Evolutionary conservation across 1,140 invertebrate genomes (phyloP).

Genomic region (Sitodiplosis mosellana): DNA sequence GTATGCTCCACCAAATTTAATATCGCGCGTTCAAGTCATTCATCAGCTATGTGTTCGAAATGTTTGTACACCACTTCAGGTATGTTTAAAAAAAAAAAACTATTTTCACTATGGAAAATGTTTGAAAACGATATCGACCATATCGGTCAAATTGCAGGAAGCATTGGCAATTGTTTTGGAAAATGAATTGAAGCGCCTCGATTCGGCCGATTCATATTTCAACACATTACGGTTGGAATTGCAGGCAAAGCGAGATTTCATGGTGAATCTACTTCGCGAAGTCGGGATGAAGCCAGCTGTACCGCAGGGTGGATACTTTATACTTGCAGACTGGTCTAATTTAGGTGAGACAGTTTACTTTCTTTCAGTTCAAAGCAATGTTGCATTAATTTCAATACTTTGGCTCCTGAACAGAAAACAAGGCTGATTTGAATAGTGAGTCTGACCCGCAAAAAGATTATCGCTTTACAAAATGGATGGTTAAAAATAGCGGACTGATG

Average conservation of each 20-base stretch:
- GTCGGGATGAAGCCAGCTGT: constrained; percentile 83
- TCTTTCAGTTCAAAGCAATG: too few relatives aligned
- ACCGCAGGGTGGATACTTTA: constrained; percentile 96
- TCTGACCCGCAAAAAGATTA: constrained; percentile 65
- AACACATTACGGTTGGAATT: constrained; percentile 57
- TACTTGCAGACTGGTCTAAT: constrained; percentile 77
- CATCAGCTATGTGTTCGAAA: constrained; percentile 93
- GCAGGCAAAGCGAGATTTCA: constrained; percentile 64
- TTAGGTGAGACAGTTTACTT: constrained; percentile 31
- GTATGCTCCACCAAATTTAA: constrained; percentile 56
- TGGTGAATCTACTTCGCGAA: constrained; percentile 57
- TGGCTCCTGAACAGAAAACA: constrained; percentile 25
- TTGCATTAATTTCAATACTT: too few relatives aligned
- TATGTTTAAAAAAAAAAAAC: too few relatives aligned
- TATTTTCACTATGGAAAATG: too few relatives aligned
- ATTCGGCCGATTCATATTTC: constrained; percentile 72
- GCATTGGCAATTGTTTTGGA: constrained; percentile 83
- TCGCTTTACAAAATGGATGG: constrained; percentile 88
- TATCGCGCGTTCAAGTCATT: constrained; percentile 64
- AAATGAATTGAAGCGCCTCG: constrained; percentile 52
- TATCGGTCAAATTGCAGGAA: constrained; percentile 57
- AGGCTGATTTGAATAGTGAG: constrained; percentile 45
- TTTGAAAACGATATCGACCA: too few relatives aligned
- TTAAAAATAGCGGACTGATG: constrained; percentile 78
- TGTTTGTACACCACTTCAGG: constrained; percentile 49